Percentiles rank a stretch among this genome's conserved stretches.
Evolutionary conservation across 2,113 vertebrate species (phyloP).

Genomic region (Tricholaema leucomelas): DNA sequence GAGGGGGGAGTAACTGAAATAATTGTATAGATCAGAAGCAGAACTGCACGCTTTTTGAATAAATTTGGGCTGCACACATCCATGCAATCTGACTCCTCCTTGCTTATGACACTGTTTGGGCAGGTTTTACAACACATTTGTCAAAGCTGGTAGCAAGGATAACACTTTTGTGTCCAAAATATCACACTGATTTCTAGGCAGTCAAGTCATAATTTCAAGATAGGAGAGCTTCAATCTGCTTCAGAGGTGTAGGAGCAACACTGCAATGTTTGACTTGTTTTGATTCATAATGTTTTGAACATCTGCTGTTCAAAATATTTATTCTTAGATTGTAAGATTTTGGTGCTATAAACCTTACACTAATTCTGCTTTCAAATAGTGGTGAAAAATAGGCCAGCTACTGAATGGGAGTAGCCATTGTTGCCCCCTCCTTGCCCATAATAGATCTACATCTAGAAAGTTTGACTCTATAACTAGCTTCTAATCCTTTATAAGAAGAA

Average conservation of each 20-base stretch:
- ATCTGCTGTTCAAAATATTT: neutral
- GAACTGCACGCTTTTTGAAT: neutral
- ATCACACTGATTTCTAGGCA: neutral
- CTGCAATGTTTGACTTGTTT: neutral
- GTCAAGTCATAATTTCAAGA: neutral
- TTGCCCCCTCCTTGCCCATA: neutral
- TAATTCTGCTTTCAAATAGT: neutral
- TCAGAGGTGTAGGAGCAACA: neutral
- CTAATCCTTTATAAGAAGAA: neutral
- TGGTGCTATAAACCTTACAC: neutral
- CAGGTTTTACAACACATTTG: neutral
- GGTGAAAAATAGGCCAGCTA: accelerated
- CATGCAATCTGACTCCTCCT: neutral
- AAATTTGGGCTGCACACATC: neutral
- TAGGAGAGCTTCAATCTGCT: neutral
- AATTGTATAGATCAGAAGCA: neutral
- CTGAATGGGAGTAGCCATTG: neutral
- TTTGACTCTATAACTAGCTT: neutral
- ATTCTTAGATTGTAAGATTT: neutral
- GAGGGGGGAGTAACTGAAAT: neutral
- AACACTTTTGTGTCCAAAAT: neutral
- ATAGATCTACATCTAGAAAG: neutral
- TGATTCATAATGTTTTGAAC: neutral
- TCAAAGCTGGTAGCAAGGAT: neutral
- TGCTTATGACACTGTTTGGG: neutral